Percentiles rank a stretch among this genome's conserved stretches.
Evolutionary conservation across 2,113 vertebrate species (phyloP).

Genomic region (Chamaea fasciata): DNA sequence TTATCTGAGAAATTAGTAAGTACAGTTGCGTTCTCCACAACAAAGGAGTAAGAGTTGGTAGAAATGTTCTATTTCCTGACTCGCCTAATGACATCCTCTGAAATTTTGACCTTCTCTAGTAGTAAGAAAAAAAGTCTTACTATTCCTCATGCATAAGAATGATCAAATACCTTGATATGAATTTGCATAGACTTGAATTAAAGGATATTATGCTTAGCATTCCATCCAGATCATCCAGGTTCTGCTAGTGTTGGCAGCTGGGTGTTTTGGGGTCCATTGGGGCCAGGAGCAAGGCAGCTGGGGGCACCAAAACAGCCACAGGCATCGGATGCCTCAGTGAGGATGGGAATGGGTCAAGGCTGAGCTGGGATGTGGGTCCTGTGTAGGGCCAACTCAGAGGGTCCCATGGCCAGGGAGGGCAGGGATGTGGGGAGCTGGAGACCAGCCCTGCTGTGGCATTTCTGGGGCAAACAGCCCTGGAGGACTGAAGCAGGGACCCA

Average conservation of each 20-base stretch:
- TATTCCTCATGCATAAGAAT: background rate
- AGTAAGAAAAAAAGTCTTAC: background rate
- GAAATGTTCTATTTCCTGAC: background rate
- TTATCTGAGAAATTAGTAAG: background rate
- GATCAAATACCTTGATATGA: background rate
- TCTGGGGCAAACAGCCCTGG: fast-evolving
- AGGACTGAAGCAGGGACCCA: background rate
- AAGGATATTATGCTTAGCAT: background rate
- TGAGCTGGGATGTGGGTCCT: background rate
- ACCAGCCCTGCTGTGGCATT: too few relatives aligned
- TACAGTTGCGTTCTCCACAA: background rate
- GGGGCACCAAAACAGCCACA: background rate
- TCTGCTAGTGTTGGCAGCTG: background rate
- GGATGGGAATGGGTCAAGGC: background rate
- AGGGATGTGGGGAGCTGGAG: background rate
- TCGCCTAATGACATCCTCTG: background rate
- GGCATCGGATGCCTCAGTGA: background rate
- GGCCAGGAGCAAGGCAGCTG: background rate
- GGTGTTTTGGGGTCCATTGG: background rate
- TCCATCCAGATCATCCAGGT: background rate
- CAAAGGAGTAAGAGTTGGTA: background rate
- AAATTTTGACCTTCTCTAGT: background rate
- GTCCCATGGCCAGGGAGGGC: background rate
- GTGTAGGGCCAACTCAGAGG: fast-evolving
- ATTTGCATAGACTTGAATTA: background rate